Percentiles rank a stretch among this genome's conserved stretches.
Evolutionary conservation across 2,113 vertebrate genomes (phyloP).

Genomic region (Hystrix brachyura): DNA sequence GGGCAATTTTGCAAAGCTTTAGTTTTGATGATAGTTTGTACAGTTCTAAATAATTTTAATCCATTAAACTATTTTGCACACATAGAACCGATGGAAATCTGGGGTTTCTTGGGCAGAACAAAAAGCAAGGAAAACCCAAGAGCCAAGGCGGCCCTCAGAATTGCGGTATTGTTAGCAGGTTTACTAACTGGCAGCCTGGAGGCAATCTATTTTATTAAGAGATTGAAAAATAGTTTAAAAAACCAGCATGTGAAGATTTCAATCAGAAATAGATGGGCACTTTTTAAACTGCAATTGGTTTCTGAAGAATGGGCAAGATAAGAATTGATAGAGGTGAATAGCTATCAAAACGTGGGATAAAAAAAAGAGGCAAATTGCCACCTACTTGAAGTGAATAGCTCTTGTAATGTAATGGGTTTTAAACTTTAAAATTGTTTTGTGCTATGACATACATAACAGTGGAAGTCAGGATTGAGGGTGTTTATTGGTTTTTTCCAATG

Average conservation of each 20-base stretch:
- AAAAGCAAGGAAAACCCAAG: slow-evolving; percentile 69
- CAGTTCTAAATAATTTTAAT: slow-evolving; percentile 14
- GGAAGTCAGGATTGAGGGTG: slow-evolving; percentile 81
- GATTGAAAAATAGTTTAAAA: slow-evolving; percentile 86
- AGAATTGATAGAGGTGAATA: slow-evolving; percentile 89
- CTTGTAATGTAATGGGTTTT: slow-evolving; percentile 87
- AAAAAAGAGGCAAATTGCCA: slow-evolving; percentile 87
- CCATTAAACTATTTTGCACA: slow-evolving; percentile 21
- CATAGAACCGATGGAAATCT: slow-evolving; percentile 34
- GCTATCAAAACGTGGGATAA: slow-evolving; percentile 85
- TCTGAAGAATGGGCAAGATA: slow-evolving; percentile 89
- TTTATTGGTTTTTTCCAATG: slow-evolving; percentile 85
- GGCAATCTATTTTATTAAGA: slow-evolving; percentile 90
- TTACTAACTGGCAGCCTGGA: slow-evolving; percentile 85
- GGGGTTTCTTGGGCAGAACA: slow-evolving; percentile 67
- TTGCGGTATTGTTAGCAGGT: slow-evolving; percentile 80
- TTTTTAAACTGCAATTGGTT: slow-evolving; percentile 89
- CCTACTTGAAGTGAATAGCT: slow-evolving; percentile 89
- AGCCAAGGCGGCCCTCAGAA: slow-evolving; percentile 75
- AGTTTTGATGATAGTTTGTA: neutral
- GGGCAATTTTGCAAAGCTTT: neutral
- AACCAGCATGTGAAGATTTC: slow-evolving; percentile 87
- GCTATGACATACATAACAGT: slow-evolving; percentile 79
- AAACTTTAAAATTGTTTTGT: slow-evolving; percentile 88
- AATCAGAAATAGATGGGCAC: slow-evolving; percentile 88